Evolutionary conservation across 2,888 invertebrate species (phyloP), one percentile per base, ranked within the genome.

Genomic region (Ormia ochracea): DNA sequence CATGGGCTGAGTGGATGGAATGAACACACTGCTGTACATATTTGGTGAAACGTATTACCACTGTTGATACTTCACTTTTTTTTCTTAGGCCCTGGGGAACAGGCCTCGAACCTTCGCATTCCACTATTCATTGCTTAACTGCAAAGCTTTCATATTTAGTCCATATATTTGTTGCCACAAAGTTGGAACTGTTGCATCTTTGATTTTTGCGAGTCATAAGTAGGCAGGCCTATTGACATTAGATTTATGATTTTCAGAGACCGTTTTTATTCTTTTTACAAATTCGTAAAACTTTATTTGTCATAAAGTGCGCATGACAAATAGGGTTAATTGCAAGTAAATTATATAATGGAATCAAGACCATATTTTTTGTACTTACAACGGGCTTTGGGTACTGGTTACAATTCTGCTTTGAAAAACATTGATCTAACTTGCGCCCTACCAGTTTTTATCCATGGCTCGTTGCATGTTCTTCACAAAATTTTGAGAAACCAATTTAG

Each of bases 161-260:
- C 33, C 12, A 33, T 21, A 73, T 19, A n/a, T 54, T 36, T 73
- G 12, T 63, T 23, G 26, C 33, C 2, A 28, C 28, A 69, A 43
- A 54, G 28, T 50, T 50, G 26, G 28, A 48, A 12, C 50, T 52
- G 52, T 52, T 26, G 36, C 28, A 28, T 66, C 21, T 28, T 58
- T 50, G 58, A 66, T 66, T 58, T n/a, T 74, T 68, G 59, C 54
- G 59, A 43, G 26, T 68, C 59, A 68, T 68, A 52, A 36, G 61
- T 52, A 59, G 45, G 38, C 61, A 75, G 68, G 69, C 68, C 59
- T 54, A 75, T 68, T 68, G 75, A 68, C 59, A 68, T 68, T 36
- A 28, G 52, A 41, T 43, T 41, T 59, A 26, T 75, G 66, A 41
- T 21, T 41, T 43, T n/a, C 36, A 3, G 4, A 12, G n/a, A n/a